A percentile compares a stretch with the other conserved stretches of the same genome.
Evolutionary conservation across 1,140 invertebrate genomes (phyloP).

Genomic region (Caerostris darwini): DNA sequence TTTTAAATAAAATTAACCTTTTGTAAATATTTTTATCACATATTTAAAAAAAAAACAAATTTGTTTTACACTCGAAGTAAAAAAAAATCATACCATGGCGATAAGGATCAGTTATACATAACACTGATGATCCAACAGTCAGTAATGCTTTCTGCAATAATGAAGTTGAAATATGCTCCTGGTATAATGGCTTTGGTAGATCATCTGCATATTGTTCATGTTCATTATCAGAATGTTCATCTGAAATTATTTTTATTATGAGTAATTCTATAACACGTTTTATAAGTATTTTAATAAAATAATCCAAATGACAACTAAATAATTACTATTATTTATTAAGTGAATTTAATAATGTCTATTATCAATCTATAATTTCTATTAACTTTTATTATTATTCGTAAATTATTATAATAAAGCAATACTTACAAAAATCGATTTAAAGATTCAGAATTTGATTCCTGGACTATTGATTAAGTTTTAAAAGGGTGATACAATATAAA

Average conservation of each 20-base stretch:
- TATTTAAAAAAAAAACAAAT: neutral
- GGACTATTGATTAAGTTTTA: too few relatives aligned
- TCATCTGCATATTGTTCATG: neutral
- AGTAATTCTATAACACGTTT: too few relatives aligned
- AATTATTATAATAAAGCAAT: too few relatives aligned
- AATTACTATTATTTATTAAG: too few relatives aligned
- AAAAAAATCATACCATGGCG: constrained; percentile 79
- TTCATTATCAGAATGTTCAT: neutral
- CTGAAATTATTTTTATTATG: neutral
- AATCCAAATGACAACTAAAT: too few relatives aligned
- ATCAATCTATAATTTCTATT: too few relatives aligned
- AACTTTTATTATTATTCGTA: too few relatives aligned
- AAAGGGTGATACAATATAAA: too few relatives aligned
- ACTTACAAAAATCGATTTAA: too few relatives aligned
- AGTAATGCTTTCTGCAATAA: constrained; percentile 89
- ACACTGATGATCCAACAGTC: constrained; percentile 86
- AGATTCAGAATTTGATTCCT: too few relatives aligned
- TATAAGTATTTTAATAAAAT: too few relatives aligned
- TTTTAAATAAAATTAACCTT: neutral
- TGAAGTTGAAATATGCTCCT: constrained; percentile 88
- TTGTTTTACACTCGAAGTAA: neutral
- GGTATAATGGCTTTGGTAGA: constrained; percentile 79
- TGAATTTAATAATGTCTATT: too few relatives aligned
- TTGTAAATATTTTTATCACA: neutral
- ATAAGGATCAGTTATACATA: constrained; percentile 80